Evolutionary conservation across 1,140 invertebrate genomes (phyloP).

Genomic region (Panulirus ornatus): DNA sequence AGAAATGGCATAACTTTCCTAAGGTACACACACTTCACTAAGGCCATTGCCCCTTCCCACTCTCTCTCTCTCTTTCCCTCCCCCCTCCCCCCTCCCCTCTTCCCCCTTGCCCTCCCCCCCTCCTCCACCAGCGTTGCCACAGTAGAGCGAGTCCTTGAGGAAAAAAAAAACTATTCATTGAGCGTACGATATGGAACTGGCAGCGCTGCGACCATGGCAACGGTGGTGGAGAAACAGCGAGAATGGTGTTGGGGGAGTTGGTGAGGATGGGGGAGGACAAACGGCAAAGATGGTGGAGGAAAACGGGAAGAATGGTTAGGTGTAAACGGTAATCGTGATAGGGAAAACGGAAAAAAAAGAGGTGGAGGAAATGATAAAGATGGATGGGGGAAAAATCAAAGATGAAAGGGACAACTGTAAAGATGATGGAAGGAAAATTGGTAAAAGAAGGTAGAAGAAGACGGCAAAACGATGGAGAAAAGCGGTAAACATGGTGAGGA

Average conservation of each 20-base stretch:
- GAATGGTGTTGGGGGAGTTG: not conserved
- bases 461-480: too few species aligned
- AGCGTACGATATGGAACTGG: too few species aligned
- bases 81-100: not conserved
- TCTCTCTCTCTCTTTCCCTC: constrained; percentile 15
- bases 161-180: constrained; percentile 19
- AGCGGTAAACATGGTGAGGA: too few species aligned
- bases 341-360: not conserved
- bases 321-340: not conserved
- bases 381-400: not conserved
- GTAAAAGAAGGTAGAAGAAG: too few species aligned
- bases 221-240: too few species aligned
- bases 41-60: not conserved
- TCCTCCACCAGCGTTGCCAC: constrained; percentile 1
- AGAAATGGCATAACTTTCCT: too few species aligned
- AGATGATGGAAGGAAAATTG: not conserved
- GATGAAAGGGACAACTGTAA: not conserved
- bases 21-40: not conserved
- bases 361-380: not conserved
- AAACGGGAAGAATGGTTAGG: not conserved
- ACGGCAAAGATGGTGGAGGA: not conserved
- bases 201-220: too few species aligned
- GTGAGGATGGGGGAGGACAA: too few species aligned
- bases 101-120: constrained; percentile 8
- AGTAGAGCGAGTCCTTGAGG: constrained; percentile 9